Base-by-base conservation (phyloP, 2,113 vertebrate species). In the Toxostoma redivivum region DNA sequence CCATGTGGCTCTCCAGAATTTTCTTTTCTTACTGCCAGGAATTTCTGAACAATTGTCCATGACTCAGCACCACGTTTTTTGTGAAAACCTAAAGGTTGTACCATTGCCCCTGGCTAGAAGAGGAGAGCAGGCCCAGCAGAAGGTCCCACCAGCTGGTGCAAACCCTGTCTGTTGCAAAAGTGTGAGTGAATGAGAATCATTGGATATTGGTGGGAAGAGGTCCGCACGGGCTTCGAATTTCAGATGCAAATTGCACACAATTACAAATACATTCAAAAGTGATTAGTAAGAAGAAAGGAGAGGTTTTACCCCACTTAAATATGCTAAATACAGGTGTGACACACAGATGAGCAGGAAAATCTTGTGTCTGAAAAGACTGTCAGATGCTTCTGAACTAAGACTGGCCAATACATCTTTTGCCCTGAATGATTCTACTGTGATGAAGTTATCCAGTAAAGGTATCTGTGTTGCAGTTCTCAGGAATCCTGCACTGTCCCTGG, bases 401-500 rank as follows among this genome's bases (percentile, higher is more conserved):
- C 96, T 96, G 95, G 94, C 95, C 95, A 66, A 87, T 70, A 47
- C 7, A 92, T 77, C 62, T 89, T 93, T 93, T 94, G 88, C 91
- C 95, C 95, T 96, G 96, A 97, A 96, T 91, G 73, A 92, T 89
- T 94, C 61, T 94, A 87, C 74, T 91, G 70, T 91, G 86, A 96
- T 62, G 61, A 92, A 96, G 35, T 83, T 73, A 83, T 83, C 86
- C 92, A 94, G 87, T 82, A 56, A 91, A 97, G 97, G 97, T 97
- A 98, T 97, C 96, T 97, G 72, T 81, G 97, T 96, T 97, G 97
- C 90, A 93, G 48, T 82, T 96, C 70, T 88, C 90, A 54, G 81
- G 81, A 96, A 92, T 70, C 87, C 93, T 88, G 88, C 71, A 54
- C 31, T 85, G 92, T 69, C 86, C 77, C 91, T 53, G 72, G 93